phyloP scores from a whole-genome alignment of 2,888 invertebrate species.

The Drosophila tanythrix region DNA sequence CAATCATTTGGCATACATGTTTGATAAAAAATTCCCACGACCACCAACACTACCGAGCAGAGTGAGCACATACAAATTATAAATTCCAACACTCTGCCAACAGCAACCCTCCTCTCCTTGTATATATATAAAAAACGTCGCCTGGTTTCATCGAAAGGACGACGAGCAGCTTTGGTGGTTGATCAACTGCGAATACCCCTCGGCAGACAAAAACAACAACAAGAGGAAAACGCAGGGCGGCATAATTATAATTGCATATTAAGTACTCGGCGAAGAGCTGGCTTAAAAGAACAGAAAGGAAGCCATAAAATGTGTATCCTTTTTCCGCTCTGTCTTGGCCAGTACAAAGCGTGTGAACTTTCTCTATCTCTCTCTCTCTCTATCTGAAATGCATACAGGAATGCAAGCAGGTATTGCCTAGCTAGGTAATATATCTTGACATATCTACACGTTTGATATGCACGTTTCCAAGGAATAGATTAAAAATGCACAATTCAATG shows the following conservation, averaged over 20 bases:
- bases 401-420: conserved; percentile 19
- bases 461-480: neutral
- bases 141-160: conserved; percentile 36
- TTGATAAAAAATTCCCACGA: conserved; percentile 70
- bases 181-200: conserved; percentile 49
- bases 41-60: conserved; percentile 51
- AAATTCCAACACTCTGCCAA: conserved; percentile 66
- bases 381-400: conserved; percentile 47
- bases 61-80: conserved; percentile 51
- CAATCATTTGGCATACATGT: conserved; percentile 35
- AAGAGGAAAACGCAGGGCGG: conserved; percentile 58
- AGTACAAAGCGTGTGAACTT: conserved; percentile 66
- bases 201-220: conserved; percentile 19
- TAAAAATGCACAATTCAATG: neutral
- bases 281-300: conserved; percentile 42
- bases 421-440: neutral
- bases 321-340: conserved; percentile 33
- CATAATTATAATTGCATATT: conserved; percentile 80
- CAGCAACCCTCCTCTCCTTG: conserved; percentile 49
- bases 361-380: neutral
- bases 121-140: conserved; percentile 7
- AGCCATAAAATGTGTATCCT: conserved; percentile 75
- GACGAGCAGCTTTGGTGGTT: conserved; percentile 57
- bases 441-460: neutral
- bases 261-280: conserved; percentile 56